Evolutionary conservation across 2,113 vertebrate genomes (phyloP).

Genomic region (Ivindomyrus marchei): DNA sequence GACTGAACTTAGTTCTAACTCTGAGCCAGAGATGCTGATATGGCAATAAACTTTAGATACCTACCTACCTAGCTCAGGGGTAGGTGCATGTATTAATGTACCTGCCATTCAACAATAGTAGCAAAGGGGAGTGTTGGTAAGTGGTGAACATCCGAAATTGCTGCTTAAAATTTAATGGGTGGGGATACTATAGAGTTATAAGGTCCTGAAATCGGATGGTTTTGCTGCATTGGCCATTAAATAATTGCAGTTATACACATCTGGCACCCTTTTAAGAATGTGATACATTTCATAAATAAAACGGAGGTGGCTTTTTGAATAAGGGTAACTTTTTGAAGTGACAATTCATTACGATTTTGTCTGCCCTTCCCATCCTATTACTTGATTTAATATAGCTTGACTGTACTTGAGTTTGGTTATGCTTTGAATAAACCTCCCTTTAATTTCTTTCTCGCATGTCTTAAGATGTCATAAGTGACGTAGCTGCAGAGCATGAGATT

Average conservation of each 20-base stretch:
- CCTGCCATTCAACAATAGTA: neutral
- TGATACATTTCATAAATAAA: neutral
- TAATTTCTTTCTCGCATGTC: neutral
- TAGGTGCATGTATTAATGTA: neutral
- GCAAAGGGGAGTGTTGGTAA: neutral
- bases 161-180: neutral
- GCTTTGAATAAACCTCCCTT: neutral
- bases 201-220: neutral
- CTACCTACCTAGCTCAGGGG: neutral
- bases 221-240: neutral
- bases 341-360: neutral
- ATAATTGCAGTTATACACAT: neutral
- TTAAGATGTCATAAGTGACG: neutral
- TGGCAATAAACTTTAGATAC: neutral
- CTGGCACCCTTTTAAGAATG: neutral
- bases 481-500: neutral
- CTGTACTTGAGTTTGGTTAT: neutral
- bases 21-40: neutral
- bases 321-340: neutral
- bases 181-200: neutral
- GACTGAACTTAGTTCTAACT: neutral
- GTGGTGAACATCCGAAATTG: neutral
- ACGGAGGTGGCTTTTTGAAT: neutral
- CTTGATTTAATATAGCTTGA: neutral
- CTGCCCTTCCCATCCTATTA: neutral